Evolutionary conservation across 1,140 invertebrate species (phyloP).

Genomic region (Dermatophagoides farinae): DNA sequence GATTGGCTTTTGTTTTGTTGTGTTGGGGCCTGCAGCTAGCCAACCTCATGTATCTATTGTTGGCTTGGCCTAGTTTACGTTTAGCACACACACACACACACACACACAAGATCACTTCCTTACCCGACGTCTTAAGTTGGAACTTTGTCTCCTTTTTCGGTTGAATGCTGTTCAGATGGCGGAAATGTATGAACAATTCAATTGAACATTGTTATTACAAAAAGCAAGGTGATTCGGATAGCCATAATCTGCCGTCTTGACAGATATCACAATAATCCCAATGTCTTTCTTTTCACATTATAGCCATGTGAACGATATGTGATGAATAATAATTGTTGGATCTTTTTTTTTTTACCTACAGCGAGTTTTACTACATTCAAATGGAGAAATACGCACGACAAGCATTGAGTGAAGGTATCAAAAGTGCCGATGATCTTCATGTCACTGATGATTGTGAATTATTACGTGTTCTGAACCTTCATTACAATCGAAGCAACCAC

Average conservation of each 20-base stretch:
- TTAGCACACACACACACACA: background rate
- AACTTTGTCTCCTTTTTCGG: constrained; percentile 1
- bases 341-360: constrained; percentile 33
- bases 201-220: no score
- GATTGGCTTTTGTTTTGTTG: no score
- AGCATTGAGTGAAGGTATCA: constrained; percentile 84
- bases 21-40: no score
- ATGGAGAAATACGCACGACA: constrained; percentile 99
- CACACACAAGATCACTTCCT: background rate
- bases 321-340: background rate
- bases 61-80: background rate
- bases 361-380: constrained; percentile 99
- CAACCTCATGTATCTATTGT: background rate
- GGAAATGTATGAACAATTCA: no score
- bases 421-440: constrained; percentile 71
- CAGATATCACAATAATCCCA: no score
- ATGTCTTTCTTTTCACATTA: no score
- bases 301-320: no score
- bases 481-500: constrained; percentile 99
- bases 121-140: constrained; percentile 8
- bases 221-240: no score
- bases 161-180: no score
- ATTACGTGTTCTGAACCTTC: constrained; percentile 89
- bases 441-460: constrained; percentile 88
- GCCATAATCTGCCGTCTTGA: no score